These are phyloP conservation scores for Pipistrellus kuhlii DNA, from an alignment of 2,797 vertebrate species.

Conservation along the genomic window DNA sequence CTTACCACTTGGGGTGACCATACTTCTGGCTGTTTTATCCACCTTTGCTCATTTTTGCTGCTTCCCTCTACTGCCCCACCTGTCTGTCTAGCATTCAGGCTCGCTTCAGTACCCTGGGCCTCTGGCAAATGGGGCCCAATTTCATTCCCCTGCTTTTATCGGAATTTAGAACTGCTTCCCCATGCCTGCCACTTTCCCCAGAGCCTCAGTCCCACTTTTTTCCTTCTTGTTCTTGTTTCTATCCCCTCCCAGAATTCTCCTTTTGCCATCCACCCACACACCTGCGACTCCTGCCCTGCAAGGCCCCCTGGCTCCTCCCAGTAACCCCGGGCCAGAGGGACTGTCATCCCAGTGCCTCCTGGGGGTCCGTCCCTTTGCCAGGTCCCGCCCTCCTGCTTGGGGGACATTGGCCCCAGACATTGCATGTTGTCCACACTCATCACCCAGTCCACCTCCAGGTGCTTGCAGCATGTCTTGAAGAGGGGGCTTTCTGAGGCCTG, in stretches of 20 bases:
- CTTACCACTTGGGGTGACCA: neutral
- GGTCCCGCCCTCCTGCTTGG: neutral
- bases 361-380: neutral
- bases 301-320: neutral
- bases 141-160: neutral
- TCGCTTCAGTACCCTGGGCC: neutral
- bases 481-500: neutral
- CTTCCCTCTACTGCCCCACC: neutral
- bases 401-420: neutral
- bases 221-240: neutral
- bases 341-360: neutral
- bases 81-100: neutral
- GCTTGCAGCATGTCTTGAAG: neutral
- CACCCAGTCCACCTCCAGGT: neutral
- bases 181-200: neutral
- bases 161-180: neutral
- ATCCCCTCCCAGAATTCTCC: neutral
- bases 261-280: neutral
- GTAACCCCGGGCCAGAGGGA: neutral
- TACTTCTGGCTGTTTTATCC: neutral
- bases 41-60: neutral
- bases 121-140: neutral
- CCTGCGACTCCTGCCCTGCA: neutral
- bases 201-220: too few species aligned
- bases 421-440: too few species aligned